Conservation (phyloP, 2,797 vertebrate genomes). For the Microcaecilia unicolor region DNA sequence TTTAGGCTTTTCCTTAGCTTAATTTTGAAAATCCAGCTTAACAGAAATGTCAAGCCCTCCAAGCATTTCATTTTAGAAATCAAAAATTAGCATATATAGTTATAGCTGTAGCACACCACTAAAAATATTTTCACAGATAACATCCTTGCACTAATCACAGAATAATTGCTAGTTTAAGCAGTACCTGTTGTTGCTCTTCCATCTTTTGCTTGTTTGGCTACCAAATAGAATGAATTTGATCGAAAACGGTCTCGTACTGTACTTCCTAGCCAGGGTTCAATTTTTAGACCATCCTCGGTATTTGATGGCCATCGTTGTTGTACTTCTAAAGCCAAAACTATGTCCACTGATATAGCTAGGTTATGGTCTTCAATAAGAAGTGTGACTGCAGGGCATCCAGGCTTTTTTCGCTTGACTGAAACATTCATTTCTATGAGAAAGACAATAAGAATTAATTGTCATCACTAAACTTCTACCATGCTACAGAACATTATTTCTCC, state of each 20-base stretch:
- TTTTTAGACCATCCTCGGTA: conserved; percentile 37
- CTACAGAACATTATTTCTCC: not conserved
- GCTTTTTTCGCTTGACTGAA: conserved; percentile 38
- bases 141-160: conserved; percentile 25
- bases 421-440: conserved; percentile 27
- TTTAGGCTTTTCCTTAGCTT: no score
- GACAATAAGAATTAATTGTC: not conserved
- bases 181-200: conserved; percentile 39
- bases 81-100: no score
- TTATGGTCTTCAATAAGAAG: conserved; percentile 39
- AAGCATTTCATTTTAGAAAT: no score
- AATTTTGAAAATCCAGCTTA: no score
- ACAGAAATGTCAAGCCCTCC: no score
- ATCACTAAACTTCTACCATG: not conserved
- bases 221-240: conserved; percentile 43
- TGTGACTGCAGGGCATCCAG: conserved; percentile 66
- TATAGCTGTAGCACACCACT: no score
- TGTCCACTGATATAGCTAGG: conserved; percentile 64
- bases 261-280: conserved; percentile 63
- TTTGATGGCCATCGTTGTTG: conserved; percentile 49
- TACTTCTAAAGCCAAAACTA: conserved; percentile 65
- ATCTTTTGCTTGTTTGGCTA: conserved; percentile 63
- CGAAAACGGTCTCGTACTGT: conserved; percentile 35
- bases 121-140: not conserved
- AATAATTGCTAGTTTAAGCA: not conserved